Evolutionary conservation across 2,113 vertebrate genomes (phyloP).

Genomic region (Dicrurus megarhynchus): DNA sequence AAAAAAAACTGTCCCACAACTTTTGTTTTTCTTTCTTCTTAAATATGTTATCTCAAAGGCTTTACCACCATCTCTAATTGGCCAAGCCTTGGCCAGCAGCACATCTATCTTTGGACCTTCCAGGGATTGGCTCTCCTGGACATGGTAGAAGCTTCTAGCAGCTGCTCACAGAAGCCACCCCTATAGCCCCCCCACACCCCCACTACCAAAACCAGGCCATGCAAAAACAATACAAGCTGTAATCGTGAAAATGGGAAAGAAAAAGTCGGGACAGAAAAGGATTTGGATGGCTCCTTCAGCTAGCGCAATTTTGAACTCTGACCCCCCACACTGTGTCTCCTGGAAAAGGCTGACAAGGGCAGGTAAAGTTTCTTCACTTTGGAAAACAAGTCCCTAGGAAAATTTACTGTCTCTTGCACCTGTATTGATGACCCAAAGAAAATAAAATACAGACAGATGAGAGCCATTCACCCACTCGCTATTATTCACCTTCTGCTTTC

Average conservation of each 20-base stretch:
- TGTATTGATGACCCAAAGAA: neutral
- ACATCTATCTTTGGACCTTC: neutral
- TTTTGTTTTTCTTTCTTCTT: neutral
- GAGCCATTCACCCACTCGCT: neutral
- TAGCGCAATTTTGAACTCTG: neutral
- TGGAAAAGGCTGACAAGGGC: neutral
- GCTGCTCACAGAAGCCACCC: neutral
- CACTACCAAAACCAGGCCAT: neutral
- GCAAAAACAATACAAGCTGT: neutral
- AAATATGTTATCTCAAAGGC: neutral
- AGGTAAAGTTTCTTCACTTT: neutral
- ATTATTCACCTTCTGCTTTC: neutral
- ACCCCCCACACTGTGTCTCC: neutral
- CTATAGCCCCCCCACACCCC: neutral
- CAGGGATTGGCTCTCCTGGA: neutral
- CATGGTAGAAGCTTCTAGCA: neutral
- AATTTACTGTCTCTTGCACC: neutral
- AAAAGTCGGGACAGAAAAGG: neutral
- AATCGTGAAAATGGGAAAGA: neutral
- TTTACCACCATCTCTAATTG: neutral
- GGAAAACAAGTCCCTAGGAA: neutral
- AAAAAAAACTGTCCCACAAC: neutral
- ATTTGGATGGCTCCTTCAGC: neutral
- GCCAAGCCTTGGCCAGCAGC: neutral
- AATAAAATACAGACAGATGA: neutral